Percentiles rank a stretch among this genome's conserved stretches.
These are phyloP conservation scores for Bubo scandiacus DNA, from an alignment of 2,113 vertebrate genomes.

Conservation along the genomic window DNA sequence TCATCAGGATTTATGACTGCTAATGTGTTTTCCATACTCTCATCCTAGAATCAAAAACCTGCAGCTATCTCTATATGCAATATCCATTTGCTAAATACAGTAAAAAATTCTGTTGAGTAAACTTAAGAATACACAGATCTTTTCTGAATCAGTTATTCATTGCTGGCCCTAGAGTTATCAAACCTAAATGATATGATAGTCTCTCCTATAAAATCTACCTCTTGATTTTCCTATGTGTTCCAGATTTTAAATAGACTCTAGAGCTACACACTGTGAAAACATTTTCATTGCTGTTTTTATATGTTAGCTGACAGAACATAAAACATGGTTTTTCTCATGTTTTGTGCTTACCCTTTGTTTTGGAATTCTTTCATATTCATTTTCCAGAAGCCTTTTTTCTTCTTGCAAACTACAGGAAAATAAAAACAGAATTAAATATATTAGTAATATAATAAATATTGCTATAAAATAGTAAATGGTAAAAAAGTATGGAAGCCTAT, in stretches of 20 bases:
- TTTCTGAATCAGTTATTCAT: neutral
- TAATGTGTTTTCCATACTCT: neutral
- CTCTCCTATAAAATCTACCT: neutral
- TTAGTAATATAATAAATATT: neutral
- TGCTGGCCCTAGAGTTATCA: neutral
- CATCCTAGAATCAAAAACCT: neutral
- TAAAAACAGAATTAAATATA: neutral
- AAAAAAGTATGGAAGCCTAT: neutral
- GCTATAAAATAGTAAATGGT: neutral
- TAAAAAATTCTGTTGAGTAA: neutral
- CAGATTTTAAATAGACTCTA: neutral
- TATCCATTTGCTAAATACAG: neutral
- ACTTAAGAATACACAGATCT: neutral
- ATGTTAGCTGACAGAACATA: neutral
- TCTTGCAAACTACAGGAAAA: conserved; percentile 76
- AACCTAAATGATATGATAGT: neutral
- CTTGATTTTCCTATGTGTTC: neutral
- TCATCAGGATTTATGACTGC: neutral
- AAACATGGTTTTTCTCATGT: neutral
- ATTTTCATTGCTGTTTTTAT: neutral
- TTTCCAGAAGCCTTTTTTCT: conserved; percentile 81
- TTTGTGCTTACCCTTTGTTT: conserved; percentile 82
- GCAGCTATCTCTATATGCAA: neutral
- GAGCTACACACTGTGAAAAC: neutral
- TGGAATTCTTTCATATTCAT: conserved; percentile 77